These are phyloP conservation scores for Clarias laeviceps DNA, from an alignment of 2,797 vertebrate genomes.

Conservation along the genomic window DNA sequence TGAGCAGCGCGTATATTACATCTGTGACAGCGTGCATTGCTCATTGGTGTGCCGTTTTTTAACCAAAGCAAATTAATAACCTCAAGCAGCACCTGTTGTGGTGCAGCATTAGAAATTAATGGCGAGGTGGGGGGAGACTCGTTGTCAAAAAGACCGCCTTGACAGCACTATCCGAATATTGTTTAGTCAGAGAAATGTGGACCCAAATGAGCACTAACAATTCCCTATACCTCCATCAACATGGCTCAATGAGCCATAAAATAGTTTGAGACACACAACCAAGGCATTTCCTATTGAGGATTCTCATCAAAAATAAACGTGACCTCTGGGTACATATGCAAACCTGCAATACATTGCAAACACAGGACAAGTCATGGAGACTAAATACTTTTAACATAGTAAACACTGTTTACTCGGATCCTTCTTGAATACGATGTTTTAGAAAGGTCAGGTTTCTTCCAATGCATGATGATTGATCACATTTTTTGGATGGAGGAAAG, in stretches of 20 bases:
- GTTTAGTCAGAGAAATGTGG: slow-evolving; percentile 56
- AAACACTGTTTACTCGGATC: background rate
- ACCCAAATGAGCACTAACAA: slow-evolving; percentile 47
- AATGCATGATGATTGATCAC: background rate
- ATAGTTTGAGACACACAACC: slow-evolving; percentile 43
- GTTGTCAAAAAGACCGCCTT: slow-evolving; percentile 55
- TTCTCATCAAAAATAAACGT: slow-evolving; percentile 46
- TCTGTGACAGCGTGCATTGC: slow-evolving; percentile 84
- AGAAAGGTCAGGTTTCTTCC: slow-evolving; percentile 17
- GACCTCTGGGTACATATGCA: slow-evolving; percentile 40
- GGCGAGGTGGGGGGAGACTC: slow-evolving; percentile 42
- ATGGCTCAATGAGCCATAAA: slow-evolving; percentile 47
- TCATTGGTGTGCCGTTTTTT: slow-evolving; percentile 85
- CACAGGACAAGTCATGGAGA: slow-evolving; percentile 1
- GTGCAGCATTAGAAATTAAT: slow-evolving; percentile 61
- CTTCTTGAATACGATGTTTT: background rate
- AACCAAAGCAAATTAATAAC: slow-evolving; percentile 87
- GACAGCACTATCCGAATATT: slow-evolving; percentile 57
- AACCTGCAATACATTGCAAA: slow-evolving; percentile 28
- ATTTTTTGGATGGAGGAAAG: slow-evolving; percentile 2
- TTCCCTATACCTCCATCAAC: slow-evolving; percentile 48
- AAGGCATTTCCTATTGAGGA: slow-evolving; percentile 38
- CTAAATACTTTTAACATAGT: background rate
- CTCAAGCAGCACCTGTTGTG: slow-evolving; percentile 75
- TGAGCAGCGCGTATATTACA: slow-evolving; percentile 86